These are phyloP conservation scores for Corvus moneduloides DNA, from an alignment of 2,113 vertebrate genomes.

Conservation along the genomic window DNA sequence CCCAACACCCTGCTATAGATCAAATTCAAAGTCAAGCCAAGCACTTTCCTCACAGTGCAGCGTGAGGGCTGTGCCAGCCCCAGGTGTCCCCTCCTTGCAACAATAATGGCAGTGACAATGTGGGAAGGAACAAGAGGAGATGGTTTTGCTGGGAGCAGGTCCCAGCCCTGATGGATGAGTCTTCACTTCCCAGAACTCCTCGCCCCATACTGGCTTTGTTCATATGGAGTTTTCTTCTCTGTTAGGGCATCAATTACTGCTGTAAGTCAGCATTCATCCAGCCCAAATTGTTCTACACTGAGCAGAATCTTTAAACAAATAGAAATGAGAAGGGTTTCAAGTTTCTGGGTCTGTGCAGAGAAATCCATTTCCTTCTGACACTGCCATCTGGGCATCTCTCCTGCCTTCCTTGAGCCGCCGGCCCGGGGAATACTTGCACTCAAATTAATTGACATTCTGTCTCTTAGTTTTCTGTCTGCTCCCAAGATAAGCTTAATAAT, in stretches of 20 bases:
- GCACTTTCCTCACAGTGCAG: fast-evolving
- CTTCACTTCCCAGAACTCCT: background rate
- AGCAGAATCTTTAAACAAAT: background rate
- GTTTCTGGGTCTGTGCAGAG: background rate
- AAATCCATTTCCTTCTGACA: background rate
- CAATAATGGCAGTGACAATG: fast-evolving
- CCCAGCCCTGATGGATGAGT: background rate
- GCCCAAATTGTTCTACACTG: background rate
- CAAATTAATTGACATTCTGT: slow-evolving; percentile 12
- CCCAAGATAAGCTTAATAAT: background rate
- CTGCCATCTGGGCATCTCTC: background rate
- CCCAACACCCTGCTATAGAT: background rate
- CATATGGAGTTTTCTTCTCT: background rate
- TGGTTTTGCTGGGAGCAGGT: background rate
- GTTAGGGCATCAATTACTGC: background rate
- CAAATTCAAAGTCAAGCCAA: background rate
- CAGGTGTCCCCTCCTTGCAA: background rate
- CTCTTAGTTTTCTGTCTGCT: slow-evolving; percentile 2
- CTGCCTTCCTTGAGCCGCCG: background rate
- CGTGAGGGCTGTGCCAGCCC: background rate
- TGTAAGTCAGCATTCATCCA: background rate
- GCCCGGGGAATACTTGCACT: background rate
- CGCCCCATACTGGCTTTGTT: background rate
- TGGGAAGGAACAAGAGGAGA: background rate
- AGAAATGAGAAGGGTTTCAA: background rate